phyloP scores from a whole-genome alignment of 92 coral and sea anemone genomes.

The Heliopora coerulea region DNA sequence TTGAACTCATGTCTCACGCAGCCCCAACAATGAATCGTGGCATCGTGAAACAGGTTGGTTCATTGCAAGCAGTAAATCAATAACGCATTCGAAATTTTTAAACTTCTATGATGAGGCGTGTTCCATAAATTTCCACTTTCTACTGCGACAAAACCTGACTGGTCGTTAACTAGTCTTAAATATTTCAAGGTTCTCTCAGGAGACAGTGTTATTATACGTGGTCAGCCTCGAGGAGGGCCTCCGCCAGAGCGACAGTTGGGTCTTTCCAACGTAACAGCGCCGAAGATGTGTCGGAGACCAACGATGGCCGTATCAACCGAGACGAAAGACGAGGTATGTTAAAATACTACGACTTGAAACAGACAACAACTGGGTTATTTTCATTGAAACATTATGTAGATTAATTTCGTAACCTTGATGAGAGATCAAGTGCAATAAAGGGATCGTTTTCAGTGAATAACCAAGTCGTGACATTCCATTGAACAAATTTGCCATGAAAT shows the following conservation, averaged over 20 bases:
- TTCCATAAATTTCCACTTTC: not conserved
- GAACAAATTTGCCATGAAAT: not conserved
- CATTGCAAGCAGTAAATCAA: not conserved
- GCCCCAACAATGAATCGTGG: conserved; percentile 92
- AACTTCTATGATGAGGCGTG: not conserved
- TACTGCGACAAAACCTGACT: not conserved
- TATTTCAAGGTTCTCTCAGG: conserved; percentile 84
- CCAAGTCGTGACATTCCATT: not conserved
- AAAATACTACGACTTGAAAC: not conserved
- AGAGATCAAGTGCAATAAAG: conserved; percentile 2
- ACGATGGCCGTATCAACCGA: conserved; percentile 79
- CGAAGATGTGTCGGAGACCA: conserved; percentile 90
- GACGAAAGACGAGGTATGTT: conserved; percentile 81
- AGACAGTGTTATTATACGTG: conserved; percentile 88
- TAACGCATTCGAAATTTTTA: not conserved
- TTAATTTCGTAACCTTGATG: no score
- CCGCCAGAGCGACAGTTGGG: conserved; percentile 98
- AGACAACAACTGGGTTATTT: not conserved
- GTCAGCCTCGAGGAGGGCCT: conserved; percentile 99
- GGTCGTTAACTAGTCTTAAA: not conserved
- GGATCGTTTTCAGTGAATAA: not conserved
- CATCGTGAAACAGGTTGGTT: conserved; percentile 87
- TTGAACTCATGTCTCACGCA: conserved; percentile 92
- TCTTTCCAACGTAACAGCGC: conserved; percentile 87
- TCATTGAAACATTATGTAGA: no score